Evolutionary conservation across 2,113 vertebrate genomes (phyloP).

Genomic region (Pogonocichla stellata): DNA sequence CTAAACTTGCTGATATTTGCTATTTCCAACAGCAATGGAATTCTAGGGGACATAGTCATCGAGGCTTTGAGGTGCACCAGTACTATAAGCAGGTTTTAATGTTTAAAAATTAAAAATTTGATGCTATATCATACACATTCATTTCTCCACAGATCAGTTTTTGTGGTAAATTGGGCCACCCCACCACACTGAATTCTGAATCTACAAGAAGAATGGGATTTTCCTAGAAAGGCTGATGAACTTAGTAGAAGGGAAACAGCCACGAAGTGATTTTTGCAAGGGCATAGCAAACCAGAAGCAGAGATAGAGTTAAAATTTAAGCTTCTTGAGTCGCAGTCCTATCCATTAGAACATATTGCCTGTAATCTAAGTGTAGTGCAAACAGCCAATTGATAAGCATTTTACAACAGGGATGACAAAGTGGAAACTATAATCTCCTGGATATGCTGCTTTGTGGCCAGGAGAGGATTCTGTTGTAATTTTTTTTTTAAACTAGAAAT

Average conservation of each 20-base stretch:
- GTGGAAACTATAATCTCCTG: conserved; percentile 23
- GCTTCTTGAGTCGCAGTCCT: not conserved
- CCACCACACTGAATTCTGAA: not conserved
- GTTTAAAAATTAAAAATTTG: not conserved
- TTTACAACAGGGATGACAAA: conserved; percentile 31
- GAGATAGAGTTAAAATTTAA: conserved; percentile 8
- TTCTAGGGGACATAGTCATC: fast-evolving
- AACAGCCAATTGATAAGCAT: conserved; percentile 32
- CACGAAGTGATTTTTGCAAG: not conserved
- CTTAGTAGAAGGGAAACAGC: not conserved
- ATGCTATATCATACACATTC: not conserved
- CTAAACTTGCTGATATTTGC: not conserved
- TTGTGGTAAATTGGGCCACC: not conserved
- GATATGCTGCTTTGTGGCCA: conserved; percentile 1
- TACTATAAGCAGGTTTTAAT: not conserved
- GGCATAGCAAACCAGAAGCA: not conserved
- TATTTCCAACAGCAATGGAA: not conserved
- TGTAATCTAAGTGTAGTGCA: not conserved
- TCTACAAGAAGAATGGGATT: not conserved
- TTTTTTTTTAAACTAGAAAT: not conserved
- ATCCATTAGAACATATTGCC: not conserved
- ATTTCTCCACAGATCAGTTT: not conserved
- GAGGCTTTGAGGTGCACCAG: not conserved
- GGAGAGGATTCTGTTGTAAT: not conserved
- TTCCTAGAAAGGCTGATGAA: not conserved